Evolutionary conservation across 64 coral and sea anemone genomes (phyloP), one percentile per base, ranked within the genome.

Genomic region (Trachythela sp.): DNA sequence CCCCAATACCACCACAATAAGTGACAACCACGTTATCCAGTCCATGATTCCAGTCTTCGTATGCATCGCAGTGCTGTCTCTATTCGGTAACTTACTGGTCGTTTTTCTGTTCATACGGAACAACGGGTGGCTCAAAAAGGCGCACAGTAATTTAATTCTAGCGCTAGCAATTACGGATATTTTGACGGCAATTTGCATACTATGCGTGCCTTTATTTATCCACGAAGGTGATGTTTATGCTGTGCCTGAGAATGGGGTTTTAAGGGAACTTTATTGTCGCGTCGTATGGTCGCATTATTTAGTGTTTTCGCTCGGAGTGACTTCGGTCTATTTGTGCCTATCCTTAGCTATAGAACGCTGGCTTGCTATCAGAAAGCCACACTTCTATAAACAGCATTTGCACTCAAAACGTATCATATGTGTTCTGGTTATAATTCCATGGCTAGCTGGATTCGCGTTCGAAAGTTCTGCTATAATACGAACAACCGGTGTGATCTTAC

Each of bases 261-360:
- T 35, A 72, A 0, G 68, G 13, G 68, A 72, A 26, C 1, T 72
- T 10, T 72, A 72, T 35, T 72, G 68, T 26, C 68, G 68, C 29
- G n/a, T 72, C 26, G 68, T 72, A 22, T 72, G 68, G 68, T 72
- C 68, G n/a, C 68, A 72, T 72, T 72, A 72, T 35, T 1, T 72
- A 4, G 68, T 72, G 3, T 72, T 72, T 72, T 72, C 68, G 1
- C 26, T 72, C 11, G 68, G 68, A 9, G 68, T 72, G 24, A 72
- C 68, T 26, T 72, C 68, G 15, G 68, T 72, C 1, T 72, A 72
- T 35, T 11, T 35, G 11, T 72, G 68, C 24, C 9, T 72, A 27
- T 72, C 33, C 29, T 35, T 72, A 26, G 68, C 68, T 2, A 22
- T 72, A 13, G 68, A 72, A 10, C 68, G 68, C 29, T 72, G 68